Percentiles rank a stretch among this genome's conserved stretches.
Evolutionary conservation across 2,888 invertebrate genomes (phyloP).

Genomic region (Notodonta ziczac): DNA sequence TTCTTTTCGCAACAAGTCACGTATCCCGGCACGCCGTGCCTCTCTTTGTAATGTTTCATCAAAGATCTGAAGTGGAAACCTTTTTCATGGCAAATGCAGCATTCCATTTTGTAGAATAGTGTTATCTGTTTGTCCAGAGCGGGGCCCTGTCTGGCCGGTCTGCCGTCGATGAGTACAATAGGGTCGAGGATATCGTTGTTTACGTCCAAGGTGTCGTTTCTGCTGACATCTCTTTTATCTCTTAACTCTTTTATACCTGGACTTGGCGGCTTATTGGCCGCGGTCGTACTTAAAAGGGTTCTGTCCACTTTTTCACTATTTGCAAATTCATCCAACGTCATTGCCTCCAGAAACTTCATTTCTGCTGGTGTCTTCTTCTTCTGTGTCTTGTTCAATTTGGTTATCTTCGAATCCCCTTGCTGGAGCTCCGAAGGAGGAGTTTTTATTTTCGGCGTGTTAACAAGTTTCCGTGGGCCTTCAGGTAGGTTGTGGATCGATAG

Average conservation of each 20-base stretch:
- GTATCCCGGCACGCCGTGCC: slow-evolving; percentile 79
- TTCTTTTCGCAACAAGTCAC: slow-evolving; percentile 79
- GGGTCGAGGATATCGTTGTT: slow-evolving; percentile 60
- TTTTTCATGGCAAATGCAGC: slow-evolving; percentile 75
- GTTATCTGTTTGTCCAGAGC: slow-evolving; percentile 76
- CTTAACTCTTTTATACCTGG: slow-evolving; percentile 33
- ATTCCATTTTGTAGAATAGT: slow-evolving; percentile 80
- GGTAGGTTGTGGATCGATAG: slow-evolving; percentile 50
- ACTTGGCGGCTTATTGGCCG: slow-evolving; percentile 30
- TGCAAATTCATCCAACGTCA: slow-evolving; percentile 76
- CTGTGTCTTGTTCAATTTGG: slow-evolving; percentile 38
- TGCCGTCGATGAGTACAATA: slow-evolving; percentile 69
- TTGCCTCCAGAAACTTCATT: slow-evolving; percentile 71
- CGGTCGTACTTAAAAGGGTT: slow-evolving; percentile 51
- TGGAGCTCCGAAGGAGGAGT: slow-evolving; percentile 55
- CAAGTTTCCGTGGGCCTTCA: slow-evolving; percentile 38
- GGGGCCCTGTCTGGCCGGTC: slow-evolving; percentile 72
- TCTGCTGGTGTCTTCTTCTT: slow-evolving; percentile 65
- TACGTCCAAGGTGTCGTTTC: slow-evolving; percentile 38
- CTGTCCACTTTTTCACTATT: slow-evolving; percentile 67
- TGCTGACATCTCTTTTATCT: slow-evolving; percentile 37
- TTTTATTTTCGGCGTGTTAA: slow-evolving; percentile 26
- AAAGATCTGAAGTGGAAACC: slow-evolving; percentile 75
- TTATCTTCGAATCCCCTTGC: slow-evolving; percentile 62
- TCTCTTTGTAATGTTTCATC: slow-evolving; percentile 79